phyloP scores from a whole-genome alignment of 2,113 vertebrate species.

The Anoplopoma fimbria region DNA sequence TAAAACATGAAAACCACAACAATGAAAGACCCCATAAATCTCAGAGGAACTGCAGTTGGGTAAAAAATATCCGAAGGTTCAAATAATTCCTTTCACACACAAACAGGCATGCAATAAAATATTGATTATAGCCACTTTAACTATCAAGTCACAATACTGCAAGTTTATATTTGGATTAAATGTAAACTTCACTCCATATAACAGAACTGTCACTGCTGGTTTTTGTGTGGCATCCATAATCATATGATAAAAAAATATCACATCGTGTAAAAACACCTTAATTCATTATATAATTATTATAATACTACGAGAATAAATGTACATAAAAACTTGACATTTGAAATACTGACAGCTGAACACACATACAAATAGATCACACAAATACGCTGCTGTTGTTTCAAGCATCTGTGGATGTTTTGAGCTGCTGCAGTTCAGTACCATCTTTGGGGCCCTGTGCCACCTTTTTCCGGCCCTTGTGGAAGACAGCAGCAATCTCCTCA shows the following conservation, averaged over 20 bases:
- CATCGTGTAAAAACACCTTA: not conserved
- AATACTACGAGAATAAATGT: not conserved
- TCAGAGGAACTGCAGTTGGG: not conserved
- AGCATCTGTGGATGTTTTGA: conserved; percentile 81
- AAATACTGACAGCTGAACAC: conserved; percentile 23
- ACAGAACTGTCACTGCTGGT: not conserved
- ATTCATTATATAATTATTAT: not conserved
- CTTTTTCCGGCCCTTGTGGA: conserved; percentile 82
- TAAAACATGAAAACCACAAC: not conserved
- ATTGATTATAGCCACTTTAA: not conserved
- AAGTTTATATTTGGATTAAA: not conserved
- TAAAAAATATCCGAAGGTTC: not conserved
- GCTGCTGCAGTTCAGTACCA: conserved; percentile 87
- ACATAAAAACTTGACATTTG: not conserved
- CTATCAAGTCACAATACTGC: not conserved
- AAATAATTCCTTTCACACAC: not conserved
- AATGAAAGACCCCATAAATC: not conserved
- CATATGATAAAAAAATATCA: not conserved
- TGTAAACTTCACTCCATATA: conserved; percentile 34
- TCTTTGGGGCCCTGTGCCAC: conserved; percentile 24
- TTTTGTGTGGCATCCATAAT: conserved; percentile 1
- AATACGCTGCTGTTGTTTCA: conserved; percentile 66
- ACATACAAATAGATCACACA: not conserved
- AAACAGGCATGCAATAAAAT: not conserved
- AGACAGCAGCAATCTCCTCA: conserved; percentile 91